Base-by-base conservation (phyloP, 92 coral and sea anemone genomes). In the Epizoanthus illoricatus region DNA sequence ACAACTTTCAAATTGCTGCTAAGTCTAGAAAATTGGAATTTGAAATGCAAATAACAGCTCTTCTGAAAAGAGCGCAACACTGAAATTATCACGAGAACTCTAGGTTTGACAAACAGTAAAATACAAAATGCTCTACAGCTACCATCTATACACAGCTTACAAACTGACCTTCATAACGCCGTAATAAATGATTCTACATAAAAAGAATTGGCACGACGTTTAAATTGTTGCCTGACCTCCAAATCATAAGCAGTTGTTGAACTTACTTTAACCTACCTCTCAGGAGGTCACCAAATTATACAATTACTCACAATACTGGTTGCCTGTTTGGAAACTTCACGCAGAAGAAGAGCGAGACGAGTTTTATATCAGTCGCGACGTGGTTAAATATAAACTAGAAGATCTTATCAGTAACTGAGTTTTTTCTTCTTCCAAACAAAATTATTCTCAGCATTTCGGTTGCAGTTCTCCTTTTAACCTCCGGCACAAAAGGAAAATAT, bases 321-420 rank as follows among this genome's bases (percentile, higher is more conserved):
- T 36, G 55, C 17, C 28, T 63, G 69, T 15, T 45, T 42, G 71
- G 36, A 19, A 52, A 13, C 33, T 20, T 21, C 56, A 19, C 76
- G 57, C 33, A 20, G 69, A 23, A 19, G 56, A 52, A 6, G 13
- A 52, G 56, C 13, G 41, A 7, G 21, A 62, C 10, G 33, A 62
- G 28, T 61, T 43, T 76, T 64, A 61, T 63, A 63, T 43, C 69
- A 78, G 61, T 78, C 71, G 45, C 82, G 82, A 78, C 71, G 21
- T 57, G 59, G 36, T 21, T 12, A 62, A 76, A 63, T 78, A 43
- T 18, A 63, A 63, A 45, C 71, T 56, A 78, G 70, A 43, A 63
- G 82, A 78, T 78, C 16, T 43, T 78, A 78, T 78, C 82, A 5
- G 60, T 16, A 78, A 47, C 33, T 24, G 18, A 21, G 12, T 33